A percentile compares a stretch with the other conserved stretches of the same genome.
Evolutionary conservation across 2,888 invertebrate species (phyloP).

Genomic region (Nezara viridula): DNA sequence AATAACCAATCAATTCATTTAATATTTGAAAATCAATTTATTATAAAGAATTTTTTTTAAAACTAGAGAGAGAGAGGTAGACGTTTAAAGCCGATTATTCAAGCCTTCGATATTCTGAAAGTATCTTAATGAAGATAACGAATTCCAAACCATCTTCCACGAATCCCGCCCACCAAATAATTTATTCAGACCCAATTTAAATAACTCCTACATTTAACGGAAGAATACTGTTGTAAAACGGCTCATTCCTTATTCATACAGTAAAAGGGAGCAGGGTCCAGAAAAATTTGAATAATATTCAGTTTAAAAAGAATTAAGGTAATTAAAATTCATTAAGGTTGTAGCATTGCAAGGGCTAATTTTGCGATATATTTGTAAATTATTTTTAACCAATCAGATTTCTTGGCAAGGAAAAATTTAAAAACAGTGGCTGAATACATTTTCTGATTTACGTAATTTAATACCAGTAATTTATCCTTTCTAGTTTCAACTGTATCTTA

Average conservation of each 20-base stretch:
- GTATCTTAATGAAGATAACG: neutral
- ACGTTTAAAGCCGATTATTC: neutral
- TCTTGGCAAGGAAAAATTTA: neutral
- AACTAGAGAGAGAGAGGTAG: neutral
- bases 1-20: no score
- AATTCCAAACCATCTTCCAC: neutral
- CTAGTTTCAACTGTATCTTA: no score
- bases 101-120: neutral
- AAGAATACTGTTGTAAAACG: neutral
- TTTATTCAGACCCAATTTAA: neutral
- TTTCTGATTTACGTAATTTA: neutral
- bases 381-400: neutral
- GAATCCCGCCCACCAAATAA: neutral
- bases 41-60: no score
- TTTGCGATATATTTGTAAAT: neutral
- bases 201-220: neutral
- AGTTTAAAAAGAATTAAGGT: conserved; percentile 11
- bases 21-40: neutral
- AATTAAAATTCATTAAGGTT: conserved; percentile 28
- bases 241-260: conserved; percentile 21
- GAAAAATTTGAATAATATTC: conserved; percentile 6
- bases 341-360: neutral
- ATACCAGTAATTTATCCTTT: no score
- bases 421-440: neutral
- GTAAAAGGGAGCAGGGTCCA: neutral